Evolutionary conservation across 2,113 vertebrate genomes (phyloP).

Genomic region (Malurus alboscapulatus): DNA sequence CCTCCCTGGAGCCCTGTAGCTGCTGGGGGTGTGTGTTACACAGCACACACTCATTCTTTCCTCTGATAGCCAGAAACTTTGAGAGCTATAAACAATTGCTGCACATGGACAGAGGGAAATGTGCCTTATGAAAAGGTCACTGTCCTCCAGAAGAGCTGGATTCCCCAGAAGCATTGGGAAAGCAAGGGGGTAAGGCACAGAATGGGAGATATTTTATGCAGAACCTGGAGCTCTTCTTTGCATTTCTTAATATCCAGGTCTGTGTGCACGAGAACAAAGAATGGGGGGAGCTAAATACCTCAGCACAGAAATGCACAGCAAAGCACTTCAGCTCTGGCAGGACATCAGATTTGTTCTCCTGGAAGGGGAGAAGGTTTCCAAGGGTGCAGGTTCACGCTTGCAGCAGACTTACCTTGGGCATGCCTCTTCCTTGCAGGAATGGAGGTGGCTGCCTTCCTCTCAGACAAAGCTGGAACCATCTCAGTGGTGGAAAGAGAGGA

Average conservation of each 20-base stretch:
- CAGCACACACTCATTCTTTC: neutral
- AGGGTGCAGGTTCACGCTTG: slow-evolving; percentile 2
- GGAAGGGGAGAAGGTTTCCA: neutral
- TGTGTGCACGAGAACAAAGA: neutral
- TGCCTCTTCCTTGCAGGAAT: slow-evolving; percentile 75
- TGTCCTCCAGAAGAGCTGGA: neutral
- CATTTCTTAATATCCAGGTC: neutral
- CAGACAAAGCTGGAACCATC: slow-evolving; percentile 77
- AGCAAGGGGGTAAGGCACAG: neutral
- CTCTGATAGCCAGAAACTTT: neutral
- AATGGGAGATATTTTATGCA: neutral
- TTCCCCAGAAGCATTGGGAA: neutral
- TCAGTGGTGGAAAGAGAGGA: slow-evolving; percentile 74
- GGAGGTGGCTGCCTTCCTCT: slow-evolving; percentile 84
- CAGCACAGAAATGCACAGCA: neutral
- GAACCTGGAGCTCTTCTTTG: neutral
- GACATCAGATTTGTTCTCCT: neutral
- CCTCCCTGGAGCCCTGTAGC: neutral
- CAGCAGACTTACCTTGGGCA: neutral
- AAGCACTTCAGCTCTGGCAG: neutral
- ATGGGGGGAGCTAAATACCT: neutral
- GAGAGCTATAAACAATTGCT: neutral
- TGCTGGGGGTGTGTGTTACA: neutral
- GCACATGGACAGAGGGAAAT: neutral
- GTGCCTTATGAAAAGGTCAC: neutral